Conservation (phyloP, 2,797 vertebrate species). For the Rousettus madagascariensis region DNA sequence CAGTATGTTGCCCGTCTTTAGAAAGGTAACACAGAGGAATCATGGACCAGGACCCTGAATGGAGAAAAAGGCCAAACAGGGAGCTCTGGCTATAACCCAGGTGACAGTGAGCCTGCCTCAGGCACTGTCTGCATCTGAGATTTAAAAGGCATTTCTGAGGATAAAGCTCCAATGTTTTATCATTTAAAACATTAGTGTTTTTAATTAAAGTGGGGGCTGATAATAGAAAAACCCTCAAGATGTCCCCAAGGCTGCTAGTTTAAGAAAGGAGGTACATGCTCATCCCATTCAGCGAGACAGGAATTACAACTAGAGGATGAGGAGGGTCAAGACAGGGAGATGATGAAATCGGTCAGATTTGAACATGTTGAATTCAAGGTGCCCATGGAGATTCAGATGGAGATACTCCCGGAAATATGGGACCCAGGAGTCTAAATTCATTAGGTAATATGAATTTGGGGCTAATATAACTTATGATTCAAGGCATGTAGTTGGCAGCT, state of each 20-base stretch:
- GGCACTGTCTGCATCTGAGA: background rate
- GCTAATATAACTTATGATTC: background rate
- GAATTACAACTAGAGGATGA: background rate
- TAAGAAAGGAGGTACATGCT: background rate
- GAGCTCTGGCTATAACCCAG: background rate
- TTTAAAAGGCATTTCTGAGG: background rate
- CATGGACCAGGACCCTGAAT: accelerated
- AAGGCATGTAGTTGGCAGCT: background rate
- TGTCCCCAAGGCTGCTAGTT: background rate
- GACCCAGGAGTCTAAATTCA: background rate
- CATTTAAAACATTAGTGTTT: background rate
- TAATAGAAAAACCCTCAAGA: background rate
- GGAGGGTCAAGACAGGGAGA: background rate
- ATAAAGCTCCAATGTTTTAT: background rate
- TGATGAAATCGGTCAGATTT: background rate
- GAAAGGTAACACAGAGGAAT: background rate
- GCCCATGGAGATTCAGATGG: background rate
- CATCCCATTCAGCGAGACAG: background rate
- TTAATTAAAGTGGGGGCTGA: background rate
- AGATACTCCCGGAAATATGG: background rate
- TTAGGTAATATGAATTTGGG: background rate
- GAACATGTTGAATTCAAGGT: background rate
- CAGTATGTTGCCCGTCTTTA: background rate
- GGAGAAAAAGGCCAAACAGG: background rate
- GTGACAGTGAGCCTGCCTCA: accelerated